A percentile compares a stretch with the other conserved stretches of the same genome.
Evolutionary conservation across 1,140 invertebrate species (phyloP).

Genomic region (Dolichoris vasculosae): DNA sequence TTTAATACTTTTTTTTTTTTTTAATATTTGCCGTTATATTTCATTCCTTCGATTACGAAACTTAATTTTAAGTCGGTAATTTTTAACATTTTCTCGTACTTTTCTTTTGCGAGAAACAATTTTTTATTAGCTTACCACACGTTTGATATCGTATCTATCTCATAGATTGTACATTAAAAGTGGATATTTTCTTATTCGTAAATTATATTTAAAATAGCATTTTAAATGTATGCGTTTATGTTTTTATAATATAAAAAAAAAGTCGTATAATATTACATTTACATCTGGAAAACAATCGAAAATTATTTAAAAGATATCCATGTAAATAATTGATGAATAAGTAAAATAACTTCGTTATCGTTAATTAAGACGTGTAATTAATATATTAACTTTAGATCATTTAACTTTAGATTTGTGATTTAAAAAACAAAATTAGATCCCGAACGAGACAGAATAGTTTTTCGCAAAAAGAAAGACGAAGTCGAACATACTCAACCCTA

Average conservation of each 20-base stretch:
- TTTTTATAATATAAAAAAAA: no score
- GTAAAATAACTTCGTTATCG: neutral
- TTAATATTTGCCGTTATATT: constrained; percentile 6
- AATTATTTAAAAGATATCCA: no score
- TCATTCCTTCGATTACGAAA: neutral
- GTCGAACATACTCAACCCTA: neutral
- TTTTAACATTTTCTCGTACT: neutral
- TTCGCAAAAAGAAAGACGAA: constrained; percentile 25
- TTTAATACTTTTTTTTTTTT: constrained; percentile 42
- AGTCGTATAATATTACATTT: no score
- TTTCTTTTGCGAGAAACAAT: neutral
- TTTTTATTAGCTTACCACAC: neutral
- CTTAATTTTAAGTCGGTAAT: neutral
- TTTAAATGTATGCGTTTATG: no score
- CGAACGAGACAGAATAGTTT: neutral
- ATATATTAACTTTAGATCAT: neutral
- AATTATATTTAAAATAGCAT: no score
- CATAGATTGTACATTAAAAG: neutral
- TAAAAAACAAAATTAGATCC: neutral
- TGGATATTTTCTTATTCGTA: no score
- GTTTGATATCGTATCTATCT: neutral
- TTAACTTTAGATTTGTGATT: neutral
- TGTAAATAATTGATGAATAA: neutral
- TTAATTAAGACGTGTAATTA: neutral
- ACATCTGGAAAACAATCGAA: no score